phyloP scores from a whole-genome alignment of 1,140 invertebrate species.

The Lutraria rhynchaena region DNA sequence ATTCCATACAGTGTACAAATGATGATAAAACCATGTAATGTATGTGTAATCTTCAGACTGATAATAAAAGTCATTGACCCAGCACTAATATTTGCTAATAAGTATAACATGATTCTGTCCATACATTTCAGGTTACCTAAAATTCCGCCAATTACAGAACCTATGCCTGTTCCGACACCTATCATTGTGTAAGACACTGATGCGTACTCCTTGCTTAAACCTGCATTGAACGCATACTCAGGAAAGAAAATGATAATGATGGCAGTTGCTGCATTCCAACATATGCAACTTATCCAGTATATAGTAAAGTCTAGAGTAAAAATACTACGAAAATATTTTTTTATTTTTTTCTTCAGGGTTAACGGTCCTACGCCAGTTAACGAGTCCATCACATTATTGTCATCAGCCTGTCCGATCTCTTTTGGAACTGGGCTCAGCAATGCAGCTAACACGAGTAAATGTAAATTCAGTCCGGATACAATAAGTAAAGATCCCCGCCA shows the following conservation, averaged over 20 bases:
- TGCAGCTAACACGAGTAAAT: conserved; percentile 69
- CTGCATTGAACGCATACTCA: conserved; percentile 66
- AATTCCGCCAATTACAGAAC: conserved; percentile 70
- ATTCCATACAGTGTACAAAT: conserved; percentile 64
- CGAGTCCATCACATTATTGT: too few relatives aligned
- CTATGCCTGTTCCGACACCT: conserved; percentile 69
- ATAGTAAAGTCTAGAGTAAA: conserved; percentile 70
- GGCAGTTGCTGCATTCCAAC: conserved; percentile 74
- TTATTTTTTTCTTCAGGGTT: neutral
- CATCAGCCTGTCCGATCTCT: too few relatives aligned
- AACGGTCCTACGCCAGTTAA: too few relatives aligned
- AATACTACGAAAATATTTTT: conserved; percentile 62
- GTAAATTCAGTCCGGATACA: conserved; percentile 93
- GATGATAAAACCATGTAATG: conserved; percentile 43
- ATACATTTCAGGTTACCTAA: conserved; percentile 68
- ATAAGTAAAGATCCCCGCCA: conserved; percentile 92
- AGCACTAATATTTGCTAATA: conserved; percentile 65
- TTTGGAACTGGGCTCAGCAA: conserved; percentile 68
- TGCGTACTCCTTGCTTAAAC: conserved; percentile 62
- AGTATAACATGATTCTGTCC: conserved; percentile 67
- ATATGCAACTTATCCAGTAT: conserved; percentile 74
- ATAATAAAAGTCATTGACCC: conserved; percentile 63
- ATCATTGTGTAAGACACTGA: conserved; percentile 63
- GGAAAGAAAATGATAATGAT: conserved; percentile 69
- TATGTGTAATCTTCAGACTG: conserved; percentile 53